Percentiles rank a stretch among this genome's conserved stretches.
Conservation (phyloP, 2,113 vertebrate genomes). For the Archocentrus centrarchus region DNA sequence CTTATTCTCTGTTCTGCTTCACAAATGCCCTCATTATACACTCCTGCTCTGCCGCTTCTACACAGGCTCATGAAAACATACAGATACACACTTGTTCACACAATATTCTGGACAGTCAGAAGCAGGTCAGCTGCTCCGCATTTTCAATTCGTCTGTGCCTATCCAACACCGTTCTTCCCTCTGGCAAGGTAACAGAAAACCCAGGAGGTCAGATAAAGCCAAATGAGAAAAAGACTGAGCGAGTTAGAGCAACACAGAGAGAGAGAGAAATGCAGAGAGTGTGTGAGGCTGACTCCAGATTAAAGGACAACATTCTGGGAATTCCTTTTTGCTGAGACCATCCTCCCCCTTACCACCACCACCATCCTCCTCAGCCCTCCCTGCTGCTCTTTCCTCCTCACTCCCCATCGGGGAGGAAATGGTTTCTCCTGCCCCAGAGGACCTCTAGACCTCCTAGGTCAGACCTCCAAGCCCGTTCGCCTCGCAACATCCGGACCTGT, state of each 20-base stretch:
- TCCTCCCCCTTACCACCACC: constrained; percentile 63
- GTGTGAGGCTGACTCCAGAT: constrained; percentile 86
- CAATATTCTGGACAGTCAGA: constrained; percentile 16
- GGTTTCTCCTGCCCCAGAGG: constrained; percentile 65
- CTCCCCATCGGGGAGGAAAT: constrained; percentile 69
- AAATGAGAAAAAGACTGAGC: constrained; percentile 4
- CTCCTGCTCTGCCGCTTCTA: constrained; percentile 26
- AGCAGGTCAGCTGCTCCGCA: constrained; percentile 40
- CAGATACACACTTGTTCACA: constrained; percentile 7
- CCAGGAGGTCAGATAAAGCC: constrained; percentile 83
- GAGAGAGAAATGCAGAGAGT: constrained; percentile 37
- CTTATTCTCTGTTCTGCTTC: constrained; percentile 65
- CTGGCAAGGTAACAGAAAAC: constrained; percentile 57
- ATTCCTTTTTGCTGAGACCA: constrained; percentile 91
- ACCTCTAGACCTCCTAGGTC: constrained; percentile 70
- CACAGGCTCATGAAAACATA: constrained; percentile 16
- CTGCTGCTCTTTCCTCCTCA: constrained; percentile 49
- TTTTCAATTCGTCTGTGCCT: constrained; percentile 37
- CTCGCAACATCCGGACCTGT: constrained; percentile 59
- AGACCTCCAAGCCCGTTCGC: constrained; percentile 64
- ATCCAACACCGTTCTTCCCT: constrained; percentile 31
- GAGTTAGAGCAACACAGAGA: constrained; percentile 25
- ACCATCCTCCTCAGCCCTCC: constrained; percentile 47
- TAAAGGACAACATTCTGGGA: constrained; percentile 93
- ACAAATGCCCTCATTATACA: constrained; percentile 43